Percentiles rank a stretch among this genome's conserved stretches.
Conservation (phyloP, 2,888 invertebrate genomes). For the Eupithecia insigniata region DNA sequence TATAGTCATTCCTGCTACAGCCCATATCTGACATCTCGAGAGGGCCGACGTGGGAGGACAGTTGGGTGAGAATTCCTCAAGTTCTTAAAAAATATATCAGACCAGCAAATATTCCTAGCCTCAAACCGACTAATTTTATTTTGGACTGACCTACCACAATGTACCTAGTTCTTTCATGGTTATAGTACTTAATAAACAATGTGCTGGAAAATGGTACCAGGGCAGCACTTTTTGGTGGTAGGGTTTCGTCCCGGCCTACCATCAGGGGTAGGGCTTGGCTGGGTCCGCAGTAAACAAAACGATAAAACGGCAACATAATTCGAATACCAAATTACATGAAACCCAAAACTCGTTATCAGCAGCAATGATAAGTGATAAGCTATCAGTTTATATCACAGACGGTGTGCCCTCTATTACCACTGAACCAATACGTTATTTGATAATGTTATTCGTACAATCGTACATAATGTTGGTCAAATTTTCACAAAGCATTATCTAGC, state of each 20-base stretch:
- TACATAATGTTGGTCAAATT: background rate
- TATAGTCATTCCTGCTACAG: background rate
- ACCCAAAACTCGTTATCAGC: conserved; percentile 11
- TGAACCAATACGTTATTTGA: conserved; percentile 24
- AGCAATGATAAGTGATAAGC: conserved; percentile 23
- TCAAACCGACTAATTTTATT: background rate
- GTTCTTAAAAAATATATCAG: background rate
- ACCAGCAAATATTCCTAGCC: background rate
- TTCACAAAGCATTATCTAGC: background rate
- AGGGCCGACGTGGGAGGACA: background rate
- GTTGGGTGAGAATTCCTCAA: conserved; percentile 3
- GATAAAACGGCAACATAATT: background rate
- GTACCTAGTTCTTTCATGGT: background rate
- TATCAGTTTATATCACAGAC: conserved; percentile 35
- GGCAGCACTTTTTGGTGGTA: background rate
- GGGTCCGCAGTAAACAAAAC: background rate
- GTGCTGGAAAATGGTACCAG: background rate
- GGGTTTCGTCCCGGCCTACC: background rate
- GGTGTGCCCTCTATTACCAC: conserved; percentile 42
- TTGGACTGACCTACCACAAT: background rate
- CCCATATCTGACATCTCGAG: background rate
- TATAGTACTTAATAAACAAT: background rate
- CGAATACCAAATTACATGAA: conserved; percentile 1
- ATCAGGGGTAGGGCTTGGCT: background rate
- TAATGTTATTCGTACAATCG: conserved; percentile 11